These are phyloP conservation scores for Oophaga pumilio DNA, from an alignment of 2,113 vertebrate species.

Conservation along the genomic window DNA sequence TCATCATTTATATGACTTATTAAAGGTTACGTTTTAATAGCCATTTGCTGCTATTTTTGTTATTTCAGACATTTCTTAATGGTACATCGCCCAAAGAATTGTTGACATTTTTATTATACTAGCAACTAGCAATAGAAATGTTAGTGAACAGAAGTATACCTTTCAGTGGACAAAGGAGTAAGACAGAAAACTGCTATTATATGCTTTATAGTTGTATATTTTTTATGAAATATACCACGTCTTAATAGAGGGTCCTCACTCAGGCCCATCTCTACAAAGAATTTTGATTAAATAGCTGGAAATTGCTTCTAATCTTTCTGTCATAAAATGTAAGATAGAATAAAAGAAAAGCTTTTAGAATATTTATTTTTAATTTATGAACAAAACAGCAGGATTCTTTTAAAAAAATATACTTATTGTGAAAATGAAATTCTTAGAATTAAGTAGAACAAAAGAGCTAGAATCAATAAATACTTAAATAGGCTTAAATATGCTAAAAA, in stretches of 20 bases:
- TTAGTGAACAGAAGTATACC: not conserved
- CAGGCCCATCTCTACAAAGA: no score
- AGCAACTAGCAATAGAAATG: not conserved
- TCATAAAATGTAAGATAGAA: not conserved
- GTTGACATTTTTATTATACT: no score
- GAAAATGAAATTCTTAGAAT: not conserved
- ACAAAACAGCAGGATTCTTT: not conserved
- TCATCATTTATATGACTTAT: no score
- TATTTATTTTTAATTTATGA: not conserved
- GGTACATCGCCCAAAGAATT: no score
- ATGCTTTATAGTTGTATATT: not conserved
- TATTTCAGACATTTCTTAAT: no score
- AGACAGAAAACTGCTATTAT: not conserved
- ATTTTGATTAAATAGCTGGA: not conserved
- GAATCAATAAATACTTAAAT: no score
- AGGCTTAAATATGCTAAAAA: not conserved
- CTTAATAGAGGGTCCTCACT: not conserved
- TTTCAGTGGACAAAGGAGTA: not conserved
- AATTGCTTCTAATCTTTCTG: not conserved
- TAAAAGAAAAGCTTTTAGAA: not conserved
- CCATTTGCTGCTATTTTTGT: no score
- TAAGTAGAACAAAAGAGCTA: not conserved
- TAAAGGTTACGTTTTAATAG: no score
- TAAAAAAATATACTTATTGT: not conserved
- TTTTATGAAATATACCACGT: not conserved